A percentile compares a stretch with the other conserved stretches of the same genome.
Evolutionary conservation across 2,113 vertebrate genomes (phyloP).

Genomic region (Laterallus jamaicensis): DNA sequence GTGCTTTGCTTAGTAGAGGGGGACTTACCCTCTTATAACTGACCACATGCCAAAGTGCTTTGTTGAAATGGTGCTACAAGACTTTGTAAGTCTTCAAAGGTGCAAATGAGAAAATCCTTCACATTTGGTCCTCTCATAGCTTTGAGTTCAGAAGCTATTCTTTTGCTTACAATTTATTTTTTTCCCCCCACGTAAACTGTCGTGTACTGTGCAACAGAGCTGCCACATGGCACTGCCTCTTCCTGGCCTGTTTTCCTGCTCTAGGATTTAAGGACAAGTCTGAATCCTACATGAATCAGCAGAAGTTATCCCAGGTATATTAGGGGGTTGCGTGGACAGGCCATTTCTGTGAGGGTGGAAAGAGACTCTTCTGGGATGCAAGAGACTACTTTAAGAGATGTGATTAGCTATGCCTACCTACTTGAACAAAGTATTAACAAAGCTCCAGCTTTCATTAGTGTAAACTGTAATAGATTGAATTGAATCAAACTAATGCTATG

Average conservation of each 20-base stretch:
- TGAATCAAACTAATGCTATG: neutral
- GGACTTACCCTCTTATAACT: neutral
- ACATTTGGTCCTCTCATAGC: neutral
- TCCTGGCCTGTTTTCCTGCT: neutral
- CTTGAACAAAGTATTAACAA: neutral
- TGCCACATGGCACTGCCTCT: neutral
- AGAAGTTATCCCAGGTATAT: neutral
- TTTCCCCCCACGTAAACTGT: rapidly evolving
- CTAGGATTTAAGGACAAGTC: neutral
- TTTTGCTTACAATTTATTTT: neutral
- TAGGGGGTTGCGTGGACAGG: neutral
- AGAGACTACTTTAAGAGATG: neutral
- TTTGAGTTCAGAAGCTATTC: neutral
- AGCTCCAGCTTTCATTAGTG: neutral
- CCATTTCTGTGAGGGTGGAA: neutral
- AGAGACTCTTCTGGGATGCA: neutral
- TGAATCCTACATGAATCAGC: neutral
- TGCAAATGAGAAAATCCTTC: neutral
- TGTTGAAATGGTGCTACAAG: neutral
- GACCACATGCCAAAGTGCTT: neutral
- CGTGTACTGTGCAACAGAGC: neutral
- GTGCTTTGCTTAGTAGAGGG: neutral
- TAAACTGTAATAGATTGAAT: neutral
- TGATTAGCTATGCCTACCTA: neutral
- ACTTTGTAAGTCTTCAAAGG: neutral